Conservation (phyloP, 2,888 invertebrate genomes). For the Cataglyphis cursor region DNA sequence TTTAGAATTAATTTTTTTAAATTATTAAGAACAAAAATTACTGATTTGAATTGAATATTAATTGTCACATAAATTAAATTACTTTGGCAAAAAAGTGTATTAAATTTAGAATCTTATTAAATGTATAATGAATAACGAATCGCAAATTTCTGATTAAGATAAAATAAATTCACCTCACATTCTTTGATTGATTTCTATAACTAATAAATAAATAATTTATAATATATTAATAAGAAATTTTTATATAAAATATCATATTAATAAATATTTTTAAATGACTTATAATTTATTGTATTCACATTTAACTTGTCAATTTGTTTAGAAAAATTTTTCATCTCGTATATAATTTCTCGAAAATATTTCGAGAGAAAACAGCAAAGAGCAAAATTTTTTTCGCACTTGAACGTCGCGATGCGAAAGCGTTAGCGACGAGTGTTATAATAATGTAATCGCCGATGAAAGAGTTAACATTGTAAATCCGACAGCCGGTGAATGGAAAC, state of each 20-base stretch:
- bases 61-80: too few species aligned
- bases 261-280: not conserved
- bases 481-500: conserved; percentile 83
- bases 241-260: not conserved
- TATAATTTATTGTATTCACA: not conserved
- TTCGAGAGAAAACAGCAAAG: not conserved
- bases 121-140: not conserved
- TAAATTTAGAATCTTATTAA: too few species aligned
- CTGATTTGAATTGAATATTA: too few species aligned
- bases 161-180: not conserved
- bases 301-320: not conserved
- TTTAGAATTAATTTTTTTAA: too few species aligned
- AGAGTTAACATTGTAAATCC: conserved; percentile 73
- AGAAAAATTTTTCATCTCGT: not conserved
- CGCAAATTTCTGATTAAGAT: not conserved
- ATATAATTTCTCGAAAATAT: not conserved
- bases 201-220: not conserved
- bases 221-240: not conserved
- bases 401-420: conserved; percentile 36
- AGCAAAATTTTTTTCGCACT: conserved; percentile 22
- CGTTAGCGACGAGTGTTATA: conserved; percentile 41
- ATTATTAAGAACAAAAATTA: too few species aligned
- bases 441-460: conserved; percentile 76
- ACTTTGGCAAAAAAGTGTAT: too few species aligned
- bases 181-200: not conserved